Evolutionary conservation across 1,140 invertebrate species (phyloP).

Genomic region (Drosophila quadrilineata): DNA sequence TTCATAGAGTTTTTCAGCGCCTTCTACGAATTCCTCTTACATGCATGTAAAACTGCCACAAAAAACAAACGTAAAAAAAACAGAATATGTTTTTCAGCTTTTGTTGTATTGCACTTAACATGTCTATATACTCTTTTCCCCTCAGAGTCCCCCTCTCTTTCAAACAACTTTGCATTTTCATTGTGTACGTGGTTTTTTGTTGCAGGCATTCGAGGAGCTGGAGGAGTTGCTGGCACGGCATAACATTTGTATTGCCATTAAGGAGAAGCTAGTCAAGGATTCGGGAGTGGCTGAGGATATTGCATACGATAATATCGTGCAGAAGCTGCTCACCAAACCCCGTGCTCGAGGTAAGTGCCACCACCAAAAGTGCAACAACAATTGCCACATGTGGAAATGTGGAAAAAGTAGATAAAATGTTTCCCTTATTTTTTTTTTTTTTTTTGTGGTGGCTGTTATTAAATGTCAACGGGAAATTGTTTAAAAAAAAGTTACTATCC

Average conservation of each 20-base stretch:
- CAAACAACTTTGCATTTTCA: slow-evolving; percentile 9
- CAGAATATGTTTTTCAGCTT: no score
- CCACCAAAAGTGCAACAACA: slow-evolving; percentile 7
- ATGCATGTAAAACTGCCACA: no score
- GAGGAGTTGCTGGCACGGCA: slow-evolving; percentile 90
- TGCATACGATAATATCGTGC: slow-evolving; percentile 93
- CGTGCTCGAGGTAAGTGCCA: slow-evolving; percentile 90
- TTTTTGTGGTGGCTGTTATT: slow-evolving; percentile 53
- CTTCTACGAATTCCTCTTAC: no score
- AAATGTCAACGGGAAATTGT: slow-evolving; percentile 39
- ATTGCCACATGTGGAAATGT: not conserved
- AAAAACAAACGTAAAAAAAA: no score
- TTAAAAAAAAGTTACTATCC: slow-evolving; percentile 5
- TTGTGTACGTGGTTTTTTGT: slow-evolving; percentile 17
- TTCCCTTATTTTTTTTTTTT: no score
- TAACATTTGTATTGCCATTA: slow-evolving; percentile 95
- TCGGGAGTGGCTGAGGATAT: slow-evolving; percentile 94
- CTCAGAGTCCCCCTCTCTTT: not conserved
- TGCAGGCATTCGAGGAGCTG: slow-evolving; percentile 95
- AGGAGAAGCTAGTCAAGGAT: slow-evolving; percentile 97
- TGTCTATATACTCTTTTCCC: no score
- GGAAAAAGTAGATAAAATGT: slow-evolving; percentile 22
- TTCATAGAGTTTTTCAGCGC: no score
- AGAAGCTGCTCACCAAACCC: slow-evolving; percentile 90
- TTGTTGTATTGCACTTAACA: no score